Percentiles rank a stretch among this genome's conserved stretches.
phyloP scores from a whole-genome alignment of 2,888 invertebrate species.

The Xylota sylvarum region DNA sequence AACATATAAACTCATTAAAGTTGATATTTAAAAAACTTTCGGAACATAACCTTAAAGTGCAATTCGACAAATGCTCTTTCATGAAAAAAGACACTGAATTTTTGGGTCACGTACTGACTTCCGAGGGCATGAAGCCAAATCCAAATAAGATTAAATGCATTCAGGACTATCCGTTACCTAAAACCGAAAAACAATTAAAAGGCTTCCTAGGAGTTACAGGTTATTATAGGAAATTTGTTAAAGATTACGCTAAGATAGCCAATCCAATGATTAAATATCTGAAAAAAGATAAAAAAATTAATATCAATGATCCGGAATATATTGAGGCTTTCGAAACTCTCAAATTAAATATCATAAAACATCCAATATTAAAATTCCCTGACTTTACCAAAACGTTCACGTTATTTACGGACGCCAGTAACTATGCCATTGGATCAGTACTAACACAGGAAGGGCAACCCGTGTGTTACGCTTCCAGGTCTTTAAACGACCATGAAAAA shows the following conservation, averaged over 20 bases:
- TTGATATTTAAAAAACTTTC: constrained; percentile 60
- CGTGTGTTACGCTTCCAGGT: background rate
- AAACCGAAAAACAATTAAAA: background rate
- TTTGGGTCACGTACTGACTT: no score
- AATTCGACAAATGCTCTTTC: constrained; percentile 70
- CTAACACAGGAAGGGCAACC: no score
- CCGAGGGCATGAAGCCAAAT: background rate
- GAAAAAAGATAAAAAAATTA: background rate
- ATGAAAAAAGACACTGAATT: no score
- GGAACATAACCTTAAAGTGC: constrained; percentile 64
- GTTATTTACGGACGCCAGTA: background rate
- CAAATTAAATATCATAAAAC: background rate
- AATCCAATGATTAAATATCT: background rate
- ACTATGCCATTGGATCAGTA: background rate
- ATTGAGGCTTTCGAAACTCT: background rate
- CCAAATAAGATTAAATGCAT: background rate
- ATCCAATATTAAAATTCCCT: background rate
- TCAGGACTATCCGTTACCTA: background rate
- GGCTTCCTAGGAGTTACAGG: background rate
- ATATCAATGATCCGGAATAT: background rate
- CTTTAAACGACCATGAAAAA: background rate
- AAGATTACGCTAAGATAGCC: background rate
- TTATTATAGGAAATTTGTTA: background rate
- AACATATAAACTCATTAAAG: constrained; percentile 55
- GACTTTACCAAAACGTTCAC: background rate